These are phyloP conservation scores for Arbacia lixula DNA, from an alignment of 53 echinoderm and acorn worm species.

Conservation along the genomic window DNA sequence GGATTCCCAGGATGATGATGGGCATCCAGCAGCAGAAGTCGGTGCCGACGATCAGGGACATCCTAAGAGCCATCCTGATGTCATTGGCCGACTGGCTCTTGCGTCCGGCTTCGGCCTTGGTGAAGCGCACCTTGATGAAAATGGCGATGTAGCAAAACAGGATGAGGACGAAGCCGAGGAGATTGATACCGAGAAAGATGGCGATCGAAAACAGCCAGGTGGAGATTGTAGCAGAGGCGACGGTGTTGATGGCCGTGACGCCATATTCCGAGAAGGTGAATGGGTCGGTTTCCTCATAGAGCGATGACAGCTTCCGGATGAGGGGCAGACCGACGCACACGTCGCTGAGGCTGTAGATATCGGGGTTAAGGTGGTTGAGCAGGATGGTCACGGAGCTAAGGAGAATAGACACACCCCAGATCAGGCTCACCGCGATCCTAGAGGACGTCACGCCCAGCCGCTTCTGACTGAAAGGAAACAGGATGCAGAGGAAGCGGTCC, in stretches of 20 bases:
- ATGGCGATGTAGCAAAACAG: slow-evolving; percentile 56
- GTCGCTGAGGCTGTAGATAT: slow-evolving; percentile 58
- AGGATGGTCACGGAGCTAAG: not conserved
- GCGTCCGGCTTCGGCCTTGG: slow-evolving; percentile 35
- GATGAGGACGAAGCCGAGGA: slow-evolving; percentile 56
- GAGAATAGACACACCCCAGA: slow-evolving; percentile 1
- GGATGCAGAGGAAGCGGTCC: slow-evolving; percentile 21
- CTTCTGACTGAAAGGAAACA: slow-evolving; percentile 43
- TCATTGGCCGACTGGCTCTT: slow-evolving; percentile 18
- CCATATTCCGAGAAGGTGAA: not conserved
- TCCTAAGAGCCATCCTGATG: slow-evolving; percentile 64
- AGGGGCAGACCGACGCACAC: slow-evolving; percentile 66
- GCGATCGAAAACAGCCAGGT: slow-evolving; percentile 55
- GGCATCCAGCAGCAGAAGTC: slow-evolving; percentile 80
- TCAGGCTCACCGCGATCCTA: not conserved
- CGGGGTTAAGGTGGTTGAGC: not conserved
- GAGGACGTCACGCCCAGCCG: slow-evolving; percentile 9
- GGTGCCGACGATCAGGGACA: slow-evolving; percentile 68
- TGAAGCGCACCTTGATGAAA: slow-evolving; percentile 56
- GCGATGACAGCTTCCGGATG: slow-evolving; percentile 16
- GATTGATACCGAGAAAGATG: slow-evolving; percentile 64
- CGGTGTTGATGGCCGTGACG: not conserved
- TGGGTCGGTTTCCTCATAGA: not conserved
- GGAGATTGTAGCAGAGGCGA: not conserved
- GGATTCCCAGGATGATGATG: slow-evolving; percentile 70